Evolutionary conservation across 2,888 invertebrate species (phyloP).

Genomic region (Gari tellinella): DNA sequence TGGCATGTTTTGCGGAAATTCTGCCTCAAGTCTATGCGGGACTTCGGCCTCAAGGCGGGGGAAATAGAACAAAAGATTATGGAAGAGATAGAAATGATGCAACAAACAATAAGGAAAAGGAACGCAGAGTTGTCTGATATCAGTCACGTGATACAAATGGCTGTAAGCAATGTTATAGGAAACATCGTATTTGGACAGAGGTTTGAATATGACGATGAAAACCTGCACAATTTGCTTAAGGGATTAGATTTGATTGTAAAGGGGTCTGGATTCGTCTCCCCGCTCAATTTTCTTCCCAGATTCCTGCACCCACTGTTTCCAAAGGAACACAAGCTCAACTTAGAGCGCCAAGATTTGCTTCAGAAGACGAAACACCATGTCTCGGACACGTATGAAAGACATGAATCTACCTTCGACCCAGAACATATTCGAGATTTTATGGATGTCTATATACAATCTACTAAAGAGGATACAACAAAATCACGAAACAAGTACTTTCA

Average conservation of each 20-base stretch:
- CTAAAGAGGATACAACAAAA: background rate
- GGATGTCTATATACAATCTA: slow-evolving; percentile 63
- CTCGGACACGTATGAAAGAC: slow-evolving; percentile 48
- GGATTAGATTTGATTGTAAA: slow-evolving; percentile 32
- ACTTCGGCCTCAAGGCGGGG: no score
- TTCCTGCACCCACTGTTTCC: slow-evolving; percentile 22
- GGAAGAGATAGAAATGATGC: no score
- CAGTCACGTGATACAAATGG: no score
- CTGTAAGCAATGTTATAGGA: slow-evolving; percentile 58
- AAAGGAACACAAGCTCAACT: background rate
- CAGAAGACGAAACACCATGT: background rate
- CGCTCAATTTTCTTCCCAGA: slow-evolving; percentile 49
- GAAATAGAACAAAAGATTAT: no score
- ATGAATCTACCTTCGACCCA: slow-evolving; percentile 62
- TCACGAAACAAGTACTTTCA: slow-evolving; percentile 5
- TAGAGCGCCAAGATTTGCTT: background rate
- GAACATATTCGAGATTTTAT: slow-evolving; percentile 67
- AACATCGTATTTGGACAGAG: slow-evolving; percentile 62
- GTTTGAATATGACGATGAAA: slow-evolving; percentile 52
- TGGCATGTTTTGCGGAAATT: no score
- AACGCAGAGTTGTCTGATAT: no score
- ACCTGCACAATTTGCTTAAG: slow-evolving; percentile 32
- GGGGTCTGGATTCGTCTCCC: slow-evolving; percentile 22
- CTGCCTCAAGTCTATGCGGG: no score
- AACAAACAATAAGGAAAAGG: no score